Base-by-base conservation (phyloP, 2,797 vertebrate species). In the Galagoides demidoff region DNA sequence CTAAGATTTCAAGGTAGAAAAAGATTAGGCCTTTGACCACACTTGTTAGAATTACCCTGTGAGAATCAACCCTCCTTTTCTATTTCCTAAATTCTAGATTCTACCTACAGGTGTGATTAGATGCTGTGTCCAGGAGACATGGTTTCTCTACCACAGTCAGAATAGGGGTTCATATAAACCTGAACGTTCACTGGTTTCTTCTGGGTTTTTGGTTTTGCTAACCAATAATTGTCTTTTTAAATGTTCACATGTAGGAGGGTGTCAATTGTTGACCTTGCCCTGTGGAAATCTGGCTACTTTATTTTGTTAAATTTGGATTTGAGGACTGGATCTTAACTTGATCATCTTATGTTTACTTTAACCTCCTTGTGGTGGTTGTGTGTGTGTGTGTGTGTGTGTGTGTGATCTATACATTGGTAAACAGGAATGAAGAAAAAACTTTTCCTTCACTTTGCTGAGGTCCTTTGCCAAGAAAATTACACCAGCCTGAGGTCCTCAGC, bases 221-320 rank as follows among this genome's bases (percentile, higher is more conserved):
- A 90, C 12, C 13, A 90, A 39, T 73, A 82, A 29, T 94, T 39
- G n/a, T 49, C 13, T 66, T 73, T 92, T 57, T 1, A 52, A 89
- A 57, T 59, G 14, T 93, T 63, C 39, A 39, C 90, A 52, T 61
- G 14, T 74, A 61, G 11, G 23, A 59, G 39, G 14, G 23, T 79
- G 20, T 63, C 19, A 3, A 43, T 68, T 76, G 93, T 86, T 74
- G 85, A 27, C 14, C 27, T 88, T 90, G 14, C 11, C 12, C n/a
- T 85, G 3, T 85, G 27, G 78, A 78, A 73, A 79, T 45, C 20
- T 93, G 78, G 34, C 37, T 77, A 55, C 31, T 25, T 39, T 27
- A 63, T 59, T 95, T 85, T 86, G 59, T 90, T 88, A 57, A 85
- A 79, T 91, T 95, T 86, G 37, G 39, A 76, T 76, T 70, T 94